Evolutionary conservation across 30 jellyfish, hydroid and myxozoan species (phyloP).

Genomic region (Cassiopea xamachana): DNA sequence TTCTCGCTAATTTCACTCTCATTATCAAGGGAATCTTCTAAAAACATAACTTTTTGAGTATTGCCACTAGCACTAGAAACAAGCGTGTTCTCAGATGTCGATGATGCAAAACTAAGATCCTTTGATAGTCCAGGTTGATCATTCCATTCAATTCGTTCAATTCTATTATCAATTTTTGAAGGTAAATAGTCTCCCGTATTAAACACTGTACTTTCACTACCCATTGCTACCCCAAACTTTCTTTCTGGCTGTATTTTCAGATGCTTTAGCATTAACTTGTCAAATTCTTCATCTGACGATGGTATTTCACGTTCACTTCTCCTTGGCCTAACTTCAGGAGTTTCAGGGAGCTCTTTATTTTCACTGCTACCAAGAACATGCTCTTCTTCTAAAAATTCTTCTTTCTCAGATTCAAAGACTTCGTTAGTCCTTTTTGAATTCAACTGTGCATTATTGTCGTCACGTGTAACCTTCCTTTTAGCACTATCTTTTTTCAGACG

Average conservation of each 20-base stretch:
- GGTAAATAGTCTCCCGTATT: background rate
- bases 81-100: background rate
- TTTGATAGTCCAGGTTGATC: background rate
- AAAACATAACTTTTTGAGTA: background rate
- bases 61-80: background rate
- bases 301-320: constrained; percentile 4
- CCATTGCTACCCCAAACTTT: background rate
- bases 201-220: background rate
- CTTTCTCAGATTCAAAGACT: background rate
- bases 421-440: background rate
- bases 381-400: background rate
- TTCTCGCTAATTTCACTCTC: background rate
- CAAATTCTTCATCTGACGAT: constrained; percentile 44
- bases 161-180: background rate
- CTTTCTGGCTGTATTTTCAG: constrained; percentile 19
- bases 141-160: background rate
- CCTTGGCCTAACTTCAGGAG: background rate
- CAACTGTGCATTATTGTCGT: background rate
- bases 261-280: constrained; percentile 43
- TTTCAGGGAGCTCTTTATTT: background rate
- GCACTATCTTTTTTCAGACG: constrained; percentile 38
- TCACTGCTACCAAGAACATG: background rate
- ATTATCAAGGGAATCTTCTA: background rate
- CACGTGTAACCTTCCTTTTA: constrained; percentile 3
- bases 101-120: background rate